These are phyloP conservation scores for Colletes collaris DNA, from an alignment of 2,888 invertebrate genomes.

Conservation along the genomic window DNA sequence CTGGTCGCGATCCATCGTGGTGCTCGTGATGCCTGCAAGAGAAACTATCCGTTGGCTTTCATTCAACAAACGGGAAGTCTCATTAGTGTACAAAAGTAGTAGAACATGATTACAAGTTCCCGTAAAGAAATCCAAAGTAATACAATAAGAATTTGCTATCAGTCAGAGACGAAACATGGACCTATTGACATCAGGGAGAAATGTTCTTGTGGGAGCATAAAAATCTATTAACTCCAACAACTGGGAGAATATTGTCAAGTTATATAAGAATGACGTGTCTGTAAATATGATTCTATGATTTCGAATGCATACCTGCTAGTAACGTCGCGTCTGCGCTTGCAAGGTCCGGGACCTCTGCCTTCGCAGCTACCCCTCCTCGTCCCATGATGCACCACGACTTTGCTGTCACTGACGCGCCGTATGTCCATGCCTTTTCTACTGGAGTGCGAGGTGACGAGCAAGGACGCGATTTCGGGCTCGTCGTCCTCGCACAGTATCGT, in stretches of 20 bases:
- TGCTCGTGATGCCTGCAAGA: slow-evolving; percentile 84
- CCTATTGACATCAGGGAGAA: too few species aligned
- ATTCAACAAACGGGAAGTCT: too few species aligned
- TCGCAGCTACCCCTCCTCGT: slow-evolving; percentile 80
- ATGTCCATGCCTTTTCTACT: slow-evolving; percentile 81
- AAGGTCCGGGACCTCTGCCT: slow-evolving; percentile 77
- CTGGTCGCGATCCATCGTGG: slow-evolving; percentile 89
- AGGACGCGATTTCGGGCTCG: slow-evolving; percentile 80
- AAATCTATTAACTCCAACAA: too few species aligned
- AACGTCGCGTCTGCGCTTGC: slow-evolving; percentile 80
- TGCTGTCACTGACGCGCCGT: slow-evolving; percentile 80
- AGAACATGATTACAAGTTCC: too few species aligned
- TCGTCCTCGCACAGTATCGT: slow-evolving; percentile 80
- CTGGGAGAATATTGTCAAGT: too few species aligned
- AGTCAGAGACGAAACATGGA: too few species aligned
- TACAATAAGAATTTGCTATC: too few species aligned
- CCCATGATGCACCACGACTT: slow-evolving; percentile 77
- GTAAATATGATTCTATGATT: too few species aligned
- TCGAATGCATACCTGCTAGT: slow-evolving; percentile 73
- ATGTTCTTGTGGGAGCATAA: too few species aligned
- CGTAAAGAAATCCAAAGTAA: too few species aligned
- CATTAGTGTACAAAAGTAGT: too few species aligned
- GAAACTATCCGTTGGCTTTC: slow-evolving; percentile 2
- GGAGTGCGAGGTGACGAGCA: slow-evolving; percentile 81
- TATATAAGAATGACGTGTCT: too few species aligned